Evolutionary conservation across 2,888 invertebrate species (phyloP), one percentile per base, ranked within the genome.

Genomic region (Netelia fuscicornis): DNA sequence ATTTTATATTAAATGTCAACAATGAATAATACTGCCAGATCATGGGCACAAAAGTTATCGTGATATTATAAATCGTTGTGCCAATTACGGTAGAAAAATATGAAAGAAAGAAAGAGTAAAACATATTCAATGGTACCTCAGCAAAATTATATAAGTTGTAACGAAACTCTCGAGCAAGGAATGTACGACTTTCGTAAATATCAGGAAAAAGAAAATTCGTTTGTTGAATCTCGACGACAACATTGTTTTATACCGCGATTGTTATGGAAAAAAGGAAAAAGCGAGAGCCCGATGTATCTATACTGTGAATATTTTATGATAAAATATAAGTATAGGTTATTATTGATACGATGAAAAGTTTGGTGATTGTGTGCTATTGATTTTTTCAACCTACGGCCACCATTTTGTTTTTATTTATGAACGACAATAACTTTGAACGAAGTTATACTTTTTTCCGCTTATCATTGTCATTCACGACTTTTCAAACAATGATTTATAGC

Each of bases 271-370:
- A 17, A 67, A 81, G 54, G 20, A 48, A 58, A 58, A 54, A 71
- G 71, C 65, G 78, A 81, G 78, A 85, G 81, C 72, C 64, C 78
- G 78, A 85, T 91, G 91, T 91, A 91, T 88, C 87, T 91, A 91
- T 91, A 91, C 76, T 91, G 91, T 91, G 90, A 91, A 91, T 91
- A 91, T 86, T 87, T 89, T 81, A 85, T 88, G 83, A 87, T 91
- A 90, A 86, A 87, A 89, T 88, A 86, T 81, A 77, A 84, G 85
- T 79, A 88, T 88, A 87, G 86, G 89, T 88, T 88, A 85, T 88
- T 88, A 89, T 87, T 88, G 86, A 82, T 87, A 87, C 74, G 74
- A 68, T 48, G 11, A 42, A 68, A 30, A 1, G 13, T 20, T 72
- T 64, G n/a, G 2, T 48, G 11, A 48, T 5, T 37, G 37, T 52